Conservation (phyloP, 2,888 invertebrate species). For the Ferdinandea cuprea region DNA sequence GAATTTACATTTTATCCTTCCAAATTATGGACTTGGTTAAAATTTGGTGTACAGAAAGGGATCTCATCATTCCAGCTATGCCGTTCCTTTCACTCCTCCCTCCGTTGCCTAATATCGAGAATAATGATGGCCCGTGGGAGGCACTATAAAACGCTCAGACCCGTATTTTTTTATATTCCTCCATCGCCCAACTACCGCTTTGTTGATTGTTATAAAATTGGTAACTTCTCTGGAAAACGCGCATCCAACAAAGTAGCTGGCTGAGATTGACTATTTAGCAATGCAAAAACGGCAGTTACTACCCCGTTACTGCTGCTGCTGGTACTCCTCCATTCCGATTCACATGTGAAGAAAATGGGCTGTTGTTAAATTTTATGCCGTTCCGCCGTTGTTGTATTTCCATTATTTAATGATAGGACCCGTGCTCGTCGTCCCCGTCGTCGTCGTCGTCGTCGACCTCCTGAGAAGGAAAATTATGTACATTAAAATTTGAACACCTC, state of each 20-base stretch:
- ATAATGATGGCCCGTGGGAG: constrained; percentile 9
- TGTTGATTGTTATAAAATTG: constrained; percentile 47
- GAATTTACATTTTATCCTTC: constrained; percentile 67
- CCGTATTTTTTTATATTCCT: constrained; percentile 2
- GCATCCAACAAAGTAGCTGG: neutral
- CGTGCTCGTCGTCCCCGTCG: too few species aligned
- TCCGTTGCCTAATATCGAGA: too few species aligned
- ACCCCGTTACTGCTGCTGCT: neutral
- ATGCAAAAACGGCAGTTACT: constrained; percentile 60
- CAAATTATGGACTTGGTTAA: constrained; percentile 58
- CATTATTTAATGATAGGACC: constrained; percentile 52
- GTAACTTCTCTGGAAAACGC: constrained; percentile 35
- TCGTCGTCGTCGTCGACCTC: too few species aligned
- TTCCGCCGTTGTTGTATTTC: constrained; percentile 52
- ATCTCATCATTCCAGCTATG: neutral
- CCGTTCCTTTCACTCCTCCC: too few species aligned
- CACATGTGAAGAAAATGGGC: constrained; percentile 60
- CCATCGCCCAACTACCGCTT: constrained; percentile 17
- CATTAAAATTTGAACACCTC: constrained; percentile 58
- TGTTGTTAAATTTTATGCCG: constrained; percentile 70
- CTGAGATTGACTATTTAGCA: constrained; percentile 69
- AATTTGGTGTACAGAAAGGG: constrained; percentile 26
- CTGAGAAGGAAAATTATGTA: constrained; percentile 54
- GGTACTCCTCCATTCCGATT: neutral
- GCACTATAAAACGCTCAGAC: constrained; percentile 5